phyloP scores from a whole-genome alignment of 2,797 vertebrate genomes.

The Acanthurus leucopareius region DNA sequence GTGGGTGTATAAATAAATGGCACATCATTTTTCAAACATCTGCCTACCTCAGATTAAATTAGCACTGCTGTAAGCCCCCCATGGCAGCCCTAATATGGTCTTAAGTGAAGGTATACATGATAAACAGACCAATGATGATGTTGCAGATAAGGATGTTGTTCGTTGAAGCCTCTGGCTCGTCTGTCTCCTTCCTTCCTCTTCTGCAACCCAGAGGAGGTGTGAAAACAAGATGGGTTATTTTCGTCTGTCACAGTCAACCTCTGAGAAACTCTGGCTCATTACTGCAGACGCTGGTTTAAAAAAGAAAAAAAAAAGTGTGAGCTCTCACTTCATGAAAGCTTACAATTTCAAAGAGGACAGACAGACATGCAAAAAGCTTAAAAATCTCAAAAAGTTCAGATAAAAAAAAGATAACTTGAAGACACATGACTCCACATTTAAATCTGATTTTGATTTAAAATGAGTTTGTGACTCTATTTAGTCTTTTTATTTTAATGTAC shows the following conservation, averaged over 20 bases:
- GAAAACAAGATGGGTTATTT: constrained; percentile 68
- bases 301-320: constrained; percentile 52
- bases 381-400: neutral
- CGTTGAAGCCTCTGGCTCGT: constrained; percentile 19
- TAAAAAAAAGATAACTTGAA: neutral
- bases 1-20: neutral
- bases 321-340: constrained; percentile 34
- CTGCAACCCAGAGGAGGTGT: constrained; percentile 70
- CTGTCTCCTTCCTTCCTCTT: constrained; percentile 77
- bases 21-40: neutral
- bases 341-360: neutral
- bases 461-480: too few relatives aligned
- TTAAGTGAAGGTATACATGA: neutral
- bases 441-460: constrained; percentile 5
- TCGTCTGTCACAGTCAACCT: constrained; percentile 18
- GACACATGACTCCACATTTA: neutral
- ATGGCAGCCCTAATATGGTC: neutral
- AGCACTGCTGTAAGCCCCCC: constrained; percentile 8
- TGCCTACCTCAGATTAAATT: constrained; percentile 1
- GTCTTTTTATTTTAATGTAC: too few relatives aligned
- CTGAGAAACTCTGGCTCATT: constrained; percentile 41
- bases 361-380: neutral
- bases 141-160: constrained; percentile 56
- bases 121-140: constrained; percentile 22
- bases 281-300: constrained; percentile 5